Conservation (phyloP, 2,888 invertebrate genomes). For the Mesoligia furuncula region DNA sequence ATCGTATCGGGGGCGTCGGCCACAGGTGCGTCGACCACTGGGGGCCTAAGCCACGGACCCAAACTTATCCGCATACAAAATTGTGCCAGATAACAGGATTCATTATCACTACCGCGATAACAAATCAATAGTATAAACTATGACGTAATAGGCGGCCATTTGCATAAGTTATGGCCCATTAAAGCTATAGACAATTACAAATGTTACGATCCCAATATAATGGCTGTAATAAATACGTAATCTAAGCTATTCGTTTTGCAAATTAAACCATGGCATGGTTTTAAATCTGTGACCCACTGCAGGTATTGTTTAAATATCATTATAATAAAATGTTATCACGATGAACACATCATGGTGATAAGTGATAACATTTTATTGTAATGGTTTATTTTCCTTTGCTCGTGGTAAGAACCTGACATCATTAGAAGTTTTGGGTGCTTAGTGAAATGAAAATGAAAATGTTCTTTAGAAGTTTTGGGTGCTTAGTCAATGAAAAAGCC, state of each 20-base stretch:
- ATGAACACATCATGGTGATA: too few relatives aligned
- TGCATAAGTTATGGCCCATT: constrained; percentile 59
- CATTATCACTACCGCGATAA: constrained; percentile 33
- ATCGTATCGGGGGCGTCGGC: too few relatives aligned
- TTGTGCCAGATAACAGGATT: background rate
- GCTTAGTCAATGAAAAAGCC: too few relatives aligned
- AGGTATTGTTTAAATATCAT: background rate
- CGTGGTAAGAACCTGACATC: background rate
- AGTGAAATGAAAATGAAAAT: too few relatives aligned
- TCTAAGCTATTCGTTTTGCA: constrained; percentile 54
- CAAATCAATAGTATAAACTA: constrained; percentile 44
- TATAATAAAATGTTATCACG: too few relatives aligned
- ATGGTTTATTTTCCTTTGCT: background rate
- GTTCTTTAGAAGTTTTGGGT: background rate
- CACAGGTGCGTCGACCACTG: too few relatives aligned
- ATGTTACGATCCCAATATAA: constrained; percentile 55
- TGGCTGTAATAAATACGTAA: constrained; percentile 40
- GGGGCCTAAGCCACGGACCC: too few relatives aligned
- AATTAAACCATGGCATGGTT: constrained; percentile 48
- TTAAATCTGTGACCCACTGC: constrained; percentile 49
- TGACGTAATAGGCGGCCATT: constrained; percentile 50
- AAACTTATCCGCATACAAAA: background rate
- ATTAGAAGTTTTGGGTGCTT: background rate
- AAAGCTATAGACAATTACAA: constrained; percentile 59
- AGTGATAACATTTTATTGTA: constrained; percentile 17